Conservation (phyloP, 2,113 vertebrate genomes). For the Madoqua kirkii region DNA sequence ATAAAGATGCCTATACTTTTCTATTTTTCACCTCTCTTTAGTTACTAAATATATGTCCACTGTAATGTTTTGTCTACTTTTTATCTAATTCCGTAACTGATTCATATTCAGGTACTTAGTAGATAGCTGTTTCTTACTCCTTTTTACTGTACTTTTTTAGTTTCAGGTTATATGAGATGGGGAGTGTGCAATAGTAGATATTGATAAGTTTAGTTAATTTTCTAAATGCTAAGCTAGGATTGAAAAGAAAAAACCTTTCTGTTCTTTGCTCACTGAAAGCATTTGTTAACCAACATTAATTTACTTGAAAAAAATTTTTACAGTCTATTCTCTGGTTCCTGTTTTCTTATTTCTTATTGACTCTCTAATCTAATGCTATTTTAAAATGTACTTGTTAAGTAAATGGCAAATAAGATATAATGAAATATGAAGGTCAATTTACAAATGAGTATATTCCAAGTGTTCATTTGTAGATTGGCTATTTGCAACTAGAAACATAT, state of each 20-base stretch:
- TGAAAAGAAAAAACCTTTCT: neutral
- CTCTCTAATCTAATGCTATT: neutral
- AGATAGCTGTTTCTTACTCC: neutral
- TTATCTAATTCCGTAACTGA: neutral
- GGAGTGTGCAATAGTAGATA: neutral
- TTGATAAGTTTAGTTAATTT: neutral
- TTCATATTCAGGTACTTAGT: neutral
- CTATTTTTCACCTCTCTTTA: neutral
- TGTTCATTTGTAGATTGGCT: neutral
- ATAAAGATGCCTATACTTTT: neutral
- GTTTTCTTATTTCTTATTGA: neutral
- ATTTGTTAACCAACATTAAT: neutral
- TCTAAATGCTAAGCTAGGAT: neutral
- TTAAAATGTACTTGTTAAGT: slow-evolving; percentile 22
- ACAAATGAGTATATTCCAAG: neutral
- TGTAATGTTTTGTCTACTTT: neutral
- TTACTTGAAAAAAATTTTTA: neutral
- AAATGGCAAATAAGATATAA: neutral
- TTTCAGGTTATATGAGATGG: neutral
- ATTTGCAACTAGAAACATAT: neutral
- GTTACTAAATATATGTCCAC: neutral
- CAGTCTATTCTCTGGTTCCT: neutral
- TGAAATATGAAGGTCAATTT: neutral
- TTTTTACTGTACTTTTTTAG: neutral
- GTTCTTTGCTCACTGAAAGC: neutral